Conservation (phyloP, 1,140 invertebrate species). For the Drosophila auraria region DNA sequence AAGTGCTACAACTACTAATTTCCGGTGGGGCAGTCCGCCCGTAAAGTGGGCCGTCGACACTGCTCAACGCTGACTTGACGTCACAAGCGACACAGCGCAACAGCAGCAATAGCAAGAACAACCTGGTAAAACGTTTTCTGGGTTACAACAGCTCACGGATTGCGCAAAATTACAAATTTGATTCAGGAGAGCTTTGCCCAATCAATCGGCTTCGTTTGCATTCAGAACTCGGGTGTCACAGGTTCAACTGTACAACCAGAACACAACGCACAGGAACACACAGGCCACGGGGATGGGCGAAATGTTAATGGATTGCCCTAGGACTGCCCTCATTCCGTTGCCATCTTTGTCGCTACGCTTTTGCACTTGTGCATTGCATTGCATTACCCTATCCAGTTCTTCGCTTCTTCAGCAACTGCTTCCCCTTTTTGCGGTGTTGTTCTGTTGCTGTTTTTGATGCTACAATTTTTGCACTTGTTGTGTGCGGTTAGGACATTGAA, state of each 20-base stretch:
- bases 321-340: slow-evolving; percentile 56
- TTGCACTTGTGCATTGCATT: slow-evolving; percentile 39
- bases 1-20: slow-evolving; percentile 33
- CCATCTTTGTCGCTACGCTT: slow-evolving; percentile 49
- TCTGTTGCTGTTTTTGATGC: slow-evolving; percentile 42
- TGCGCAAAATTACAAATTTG: slow-evolving; percentile 8
- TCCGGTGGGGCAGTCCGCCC: slow-evolving; percentile 44
- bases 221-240: slow-evolving; percentile 16
- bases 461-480: slow-evolving; percentile 74
- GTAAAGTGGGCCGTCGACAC: slow-evolving; percentile 63
- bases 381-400: slow-evolving; percentile 23
- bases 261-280: slow-evolving; percentile 6
- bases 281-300: slow-evolving; percentile 8
- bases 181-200: slow-evolving; percentile 5
- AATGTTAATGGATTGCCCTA: slow-evolving; percentile 62
- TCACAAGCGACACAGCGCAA: slow-evolving; percentile 39
- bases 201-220: slow-evolving; percentile 12
- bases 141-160: slow-evolving; percentile 42
- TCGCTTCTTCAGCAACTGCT: slow-evolving; percentile 22
- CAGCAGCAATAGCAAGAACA: slow-evolving; percentile 25
- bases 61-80: slow-evolving; percentile 55
- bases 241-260: slow-evolving; percentile 50
- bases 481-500: slow-evolving; percentile 77
- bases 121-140: slow-evolving; percentile 56
- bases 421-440: slow-evolving; percentile 29